These are phyloP conservation scores for Sthenelais limicola DNA, from an alignment of 2,888 invertebrate genomes.

Conservation along the genomic window DNA sequence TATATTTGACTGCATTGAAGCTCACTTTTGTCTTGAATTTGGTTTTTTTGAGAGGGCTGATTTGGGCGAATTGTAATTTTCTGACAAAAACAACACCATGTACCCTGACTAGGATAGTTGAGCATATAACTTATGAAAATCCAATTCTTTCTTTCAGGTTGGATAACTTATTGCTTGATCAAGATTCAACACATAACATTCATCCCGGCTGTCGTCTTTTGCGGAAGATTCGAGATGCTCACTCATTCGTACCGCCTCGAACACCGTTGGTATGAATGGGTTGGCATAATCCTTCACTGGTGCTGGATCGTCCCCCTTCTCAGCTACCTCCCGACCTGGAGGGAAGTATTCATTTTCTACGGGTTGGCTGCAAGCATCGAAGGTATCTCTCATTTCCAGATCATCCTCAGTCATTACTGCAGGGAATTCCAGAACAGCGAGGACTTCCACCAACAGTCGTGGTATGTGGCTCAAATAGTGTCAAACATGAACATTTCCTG, in stretches of 20 bases:
- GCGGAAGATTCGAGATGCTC: slow-evolving; percentile 46
- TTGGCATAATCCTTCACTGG: slow-evolving; percentile 43
- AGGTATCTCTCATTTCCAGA: slow-evolving; percentile 48
- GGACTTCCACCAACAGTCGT: slow-evolving; percentile 44
- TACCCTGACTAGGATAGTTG: too few relatives aligned
- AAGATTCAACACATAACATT: slow-evolving; percentile 50
- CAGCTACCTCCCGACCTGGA: slow-evolving; percentile 43
- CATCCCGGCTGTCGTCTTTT: slow-evolving; percentile 41
- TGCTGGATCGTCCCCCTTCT: slow-evolving; percentile 44
- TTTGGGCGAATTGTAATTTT: too few relatives aligned
- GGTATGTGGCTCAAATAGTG: slow-evolving; percentile 42
- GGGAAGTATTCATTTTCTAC: slow-evolving; percentile 40
- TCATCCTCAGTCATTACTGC: slow-evolving; percentile 49
- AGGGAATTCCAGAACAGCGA: slow-evolving; percentile 40
- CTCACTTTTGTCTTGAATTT: too few relatives aligned
- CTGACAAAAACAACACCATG: too few relatives aligned
- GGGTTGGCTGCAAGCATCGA: slow-evolving; percentile 42
- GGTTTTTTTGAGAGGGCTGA: too few relatives aligned
- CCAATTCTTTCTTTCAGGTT: too few relatives aligned
- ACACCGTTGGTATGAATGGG: slow-evolving; percentile 48
- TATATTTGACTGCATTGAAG: too few relatives aligned
- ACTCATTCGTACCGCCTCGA: slow-evolving; percentile 43
- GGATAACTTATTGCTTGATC: slow-evolving; percentile 31
- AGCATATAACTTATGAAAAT: too few relatives aligned
- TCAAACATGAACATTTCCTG: slow-evolving; percentile 48